Evolutionary conservation across 2,113 vertebrate genomes (phyloP).

Genomic region (Labeo catla): DNA sequence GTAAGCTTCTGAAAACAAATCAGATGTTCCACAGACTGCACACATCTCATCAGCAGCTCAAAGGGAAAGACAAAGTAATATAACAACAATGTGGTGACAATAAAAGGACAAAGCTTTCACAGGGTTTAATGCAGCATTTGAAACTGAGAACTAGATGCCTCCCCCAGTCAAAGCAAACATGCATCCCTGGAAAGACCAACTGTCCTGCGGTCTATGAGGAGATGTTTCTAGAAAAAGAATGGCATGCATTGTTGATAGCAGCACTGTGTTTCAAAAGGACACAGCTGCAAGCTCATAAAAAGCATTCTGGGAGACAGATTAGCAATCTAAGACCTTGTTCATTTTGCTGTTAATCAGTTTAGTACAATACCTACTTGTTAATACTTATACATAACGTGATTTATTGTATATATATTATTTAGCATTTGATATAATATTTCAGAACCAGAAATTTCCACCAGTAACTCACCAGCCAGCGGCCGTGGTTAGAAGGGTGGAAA

Average conservation of each 20-base stretch:
- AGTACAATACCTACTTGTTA: not conserved
- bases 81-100: constrained; percentile 17
- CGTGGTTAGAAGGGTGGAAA: constrained; percentile 97
- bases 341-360: not conserved
- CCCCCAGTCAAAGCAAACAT: constrained; percentile 23
- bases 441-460: not conserved
- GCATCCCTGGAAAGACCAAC: constrained; percentile 30
- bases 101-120: constrained; percentile 26
- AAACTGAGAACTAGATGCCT: constrained; percentile 2
- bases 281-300: constrained; percentile 43
- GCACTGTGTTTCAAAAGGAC: constrained; percentile 62
- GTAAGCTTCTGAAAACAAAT: constrained; percentile 33
- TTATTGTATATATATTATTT: not conserved
- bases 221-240: constrained; percentile 64
- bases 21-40: not conserved
- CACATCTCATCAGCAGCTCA: not conserved
- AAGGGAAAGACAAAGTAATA: constrained; percentile 6
- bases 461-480: constrained; percentile 94
- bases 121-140: not conserved
- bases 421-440: not conserved
- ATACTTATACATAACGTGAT: no score
- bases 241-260: constrained; percentile 62
- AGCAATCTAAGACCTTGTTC: not conserved
- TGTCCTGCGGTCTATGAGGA: constrained; percentile 47
- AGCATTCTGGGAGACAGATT: not conserved